phyloP scores from a whole-genome alignment of 2,797 vertebrate genomes.

The Phalanger gymnotis region DNA sequence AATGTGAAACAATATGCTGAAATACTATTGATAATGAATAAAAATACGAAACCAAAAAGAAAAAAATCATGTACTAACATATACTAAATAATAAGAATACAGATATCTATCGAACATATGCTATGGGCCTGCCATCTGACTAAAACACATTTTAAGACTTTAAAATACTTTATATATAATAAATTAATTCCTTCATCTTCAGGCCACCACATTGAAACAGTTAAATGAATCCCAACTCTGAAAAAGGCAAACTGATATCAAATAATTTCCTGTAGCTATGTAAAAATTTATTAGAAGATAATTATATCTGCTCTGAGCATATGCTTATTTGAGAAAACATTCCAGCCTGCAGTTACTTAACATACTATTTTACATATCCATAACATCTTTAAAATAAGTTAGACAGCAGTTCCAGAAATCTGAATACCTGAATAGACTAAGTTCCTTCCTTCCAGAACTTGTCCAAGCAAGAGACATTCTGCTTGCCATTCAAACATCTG shows the following conservation, averaged over 20 bases:
- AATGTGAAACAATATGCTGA: conserved; percentile 10
- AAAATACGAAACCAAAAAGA: neutral
- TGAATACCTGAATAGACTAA: conserved; percentile 95
- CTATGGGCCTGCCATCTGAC: neutral
- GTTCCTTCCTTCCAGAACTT: conserved; percentile 94
- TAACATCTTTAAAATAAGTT: conserved; percentile 34
- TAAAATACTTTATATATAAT: neutral
- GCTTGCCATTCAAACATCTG: conserved; percentile 99
- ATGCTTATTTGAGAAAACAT: neutral
- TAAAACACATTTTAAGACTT: neutral
- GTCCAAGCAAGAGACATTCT: conserved; percentile 93
- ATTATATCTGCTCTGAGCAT: neutral
- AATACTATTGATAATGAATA: neutral
- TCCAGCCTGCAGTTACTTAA: neutral
- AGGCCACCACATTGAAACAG: neutral
- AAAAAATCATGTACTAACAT: neutral
- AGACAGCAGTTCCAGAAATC: conserved; percentile 48
- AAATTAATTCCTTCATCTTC: neutral
- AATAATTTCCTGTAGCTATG: neutral
- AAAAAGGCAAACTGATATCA: neutral
- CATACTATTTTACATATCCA: conserved; percentile 3
- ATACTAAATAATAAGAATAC: neutral
- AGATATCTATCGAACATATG: neutral
- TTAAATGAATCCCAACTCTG: neutral
- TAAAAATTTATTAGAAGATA: neutral